Evolutionary conservation across 2,888 invertebrate genomes (phyloP).

Genomic region (Caenorhabditis drosophilae): DNA sequence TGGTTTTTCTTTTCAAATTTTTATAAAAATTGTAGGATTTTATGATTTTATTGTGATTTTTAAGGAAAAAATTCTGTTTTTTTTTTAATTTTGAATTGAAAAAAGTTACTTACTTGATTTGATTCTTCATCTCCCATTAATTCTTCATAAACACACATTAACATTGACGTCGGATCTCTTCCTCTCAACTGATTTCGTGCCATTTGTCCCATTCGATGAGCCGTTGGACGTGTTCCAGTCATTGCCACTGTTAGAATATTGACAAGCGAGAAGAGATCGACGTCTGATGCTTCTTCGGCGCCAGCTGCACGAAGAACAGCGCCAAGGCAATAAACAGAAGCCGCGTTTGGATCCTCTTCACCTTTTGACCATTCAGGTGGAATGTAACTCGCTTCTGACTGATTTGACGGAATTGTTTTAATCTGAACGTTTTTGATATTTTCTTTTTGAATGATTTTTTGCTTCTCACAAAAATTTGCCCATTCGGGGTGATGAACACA

Average conservation of each 20-base stretch:
- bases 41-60: no score
- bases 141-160: constrained; percentile 61
- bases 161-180: constrained; percentile 48
- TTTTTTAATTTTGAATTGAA: no score
- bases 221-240: constrained; percentile 61
- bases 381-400: constrained; percentile 32
- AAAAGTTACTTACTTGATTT: constrained; percentile 46
- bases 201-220: constrained; percentile 64
- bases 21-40: no score
- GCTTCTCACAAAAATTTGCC: constrained; percentile 54
- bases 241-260: constrained; percentile 63
- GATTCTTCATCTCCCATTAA: constrained; percentile 67
- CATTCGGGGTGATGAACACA: constrained; percentile 54
- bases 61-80: no score
- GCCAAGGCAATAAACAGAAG: constrained; percentile 55
- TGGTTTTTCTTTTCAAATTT: no score
- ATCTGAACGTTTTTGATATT: constrained; percentile 34
- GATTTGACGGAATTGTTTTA: constrained; percentile 33
- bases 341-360: constrained; percentile 48
- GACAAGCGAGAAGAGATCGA: constrained; percentile 62
- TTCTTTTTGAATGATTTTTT: no score
- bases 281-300: constrained; percentile 56
- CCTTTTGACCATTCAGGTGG: constrained; percentile 56
- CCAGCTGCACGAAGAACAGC: constrained; percentile 54
- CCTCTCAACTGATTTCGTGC: constrained; percentile 54